Base-by-base conservation (phyloP, 2,888 invertebrate species). In the Tetrapedia diversipes region DNA sequence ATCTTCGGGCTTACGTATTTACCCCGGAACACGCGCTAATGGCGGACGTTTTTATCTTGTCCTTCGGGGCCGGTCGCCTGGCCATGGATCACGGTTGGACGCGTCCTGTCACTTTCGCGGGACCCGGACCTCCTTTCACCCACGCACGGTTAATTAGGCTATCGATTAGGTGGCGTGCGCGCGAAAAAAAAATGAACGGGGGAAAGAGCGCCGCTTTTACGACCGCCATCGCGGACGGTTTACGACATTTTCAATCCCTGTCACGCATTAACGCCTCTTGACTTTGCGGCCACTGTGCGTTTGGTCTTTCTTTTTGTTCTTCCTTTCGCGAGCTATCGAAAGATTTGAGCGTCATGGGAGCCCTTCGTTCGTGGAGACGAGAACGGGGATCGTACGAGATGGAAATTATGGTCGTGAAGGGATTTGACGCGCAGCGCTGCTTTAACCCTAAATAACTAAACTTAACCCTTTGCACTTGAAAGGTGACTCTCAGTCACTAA, bases 1-100 rank as follows among this genome's bases (percentile, higher is more conserved):
- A 78, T 79, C 78, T 69, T 65, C 60, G 19, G 37, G 56, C 47
- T 65, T 65, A 61, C 51, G 49, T 77, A 74, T 77, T 73, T 79
- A 73, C 68, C 39, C 56, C 11, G 39, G 45, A 60, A 59, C 45
- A 73, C 73, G 60, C 69, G 68, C 64, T 77, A 74, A 79, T 77
- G 79, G 61, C 16, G 61, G 53, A 39, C 47, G 41, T 73, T 77
- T 77, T 77, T 74, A 61, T 60, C 27, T 39, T 59, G 61, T 53
- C 54, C 27, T 66, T 54, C 29, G 60, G 16, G 54, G 29, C 37
- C 51, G 27, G 60, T 37, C 47, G 61, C 27, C n/a, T 53, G 39
- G n/a, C 39, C 54, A 43, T 53, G 65, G 61, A 71, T 43, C 71
- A 61, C 27, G 27, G 39, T 39, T 24, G 51, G 32, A 32, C 27